Evolutionary conservation across 2,113 vertebrate species (phyloP).

Genomic region (Paedocypris sp.): DNA sequence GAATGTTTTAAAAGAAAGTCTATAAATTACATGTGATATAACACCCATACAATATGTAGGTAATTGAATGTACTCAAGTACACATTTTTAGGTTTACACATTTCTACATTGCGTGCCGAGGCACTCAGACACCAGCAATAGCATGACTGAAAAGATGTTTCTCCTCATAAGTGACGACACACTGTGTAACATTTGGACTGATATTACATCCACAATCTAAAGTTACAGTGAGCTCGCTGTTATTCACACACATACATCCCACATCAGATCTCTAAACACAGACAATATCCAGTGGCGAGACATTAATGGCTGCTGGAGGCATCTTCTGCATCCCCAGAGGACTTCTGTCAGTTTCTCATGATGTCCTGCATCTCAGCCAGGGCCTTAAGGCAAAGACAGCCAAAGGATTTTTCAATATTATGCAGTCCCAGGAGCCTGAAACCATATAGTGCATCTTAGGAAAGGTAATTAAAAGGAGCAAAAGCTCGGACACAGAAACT

Average conservation of each 20-base stretch:
- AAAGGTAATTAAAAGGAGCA: slow-evolving; percentile 31
- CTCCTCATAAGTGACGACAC: slow-evolving; percentile 6
- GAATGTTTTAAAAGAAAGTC: too few relatives aligned
- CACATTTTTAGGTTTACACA: not conserved
- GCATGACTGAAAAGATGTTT: slow-evolving; percentile 9
- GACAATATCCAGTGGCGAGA: slow-evolving; percentile 9
- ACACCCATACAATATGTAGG: too few relatives aligned
- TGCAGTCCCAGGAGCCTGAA: slow-evolving; percentile 35
- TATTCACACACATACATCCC: slow-evolving; percentile 4
- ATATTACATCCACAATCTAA: slow-evolving; percentile 28
- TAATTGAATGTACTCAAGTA: too few relatives aligned
- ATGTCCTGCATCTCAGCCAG: slow-evolving; percentile 30
- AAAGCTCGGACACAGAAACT: slow-evolving; percentile 24
- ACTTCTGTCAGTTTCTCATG: slow-evolving; percentile 31
- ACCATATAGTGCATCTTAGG: slow-evolving; percentile 34
- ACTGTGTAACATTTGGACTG: slow-evolving; percentile 20
- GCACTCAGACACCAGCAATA: not conserved
- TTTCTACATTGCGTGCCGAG: slow-evolving; percentile 10
- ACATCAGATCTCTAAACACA: not conserved
- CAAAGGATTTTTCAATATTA: slow-evolving; percentile 35
- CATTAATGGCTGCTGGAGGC: slow-evolving; percentile 24
- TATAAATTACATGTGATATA: too few relatives aligned
- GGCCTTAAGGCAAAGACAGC: slow-evolving; percentile 27
- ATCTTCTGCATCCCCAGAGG: slow-evolving; percentile 28
- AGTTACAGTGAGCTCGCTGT: slow-evolving; percentile 6